Percentiles rank a stretch among this genome's conserved stretches.
These are phyloP conservation scores for Parambassis ranga DNA, from an alignment of 2,797 vertebrate species.

Conservation along the genomic window DNA sequence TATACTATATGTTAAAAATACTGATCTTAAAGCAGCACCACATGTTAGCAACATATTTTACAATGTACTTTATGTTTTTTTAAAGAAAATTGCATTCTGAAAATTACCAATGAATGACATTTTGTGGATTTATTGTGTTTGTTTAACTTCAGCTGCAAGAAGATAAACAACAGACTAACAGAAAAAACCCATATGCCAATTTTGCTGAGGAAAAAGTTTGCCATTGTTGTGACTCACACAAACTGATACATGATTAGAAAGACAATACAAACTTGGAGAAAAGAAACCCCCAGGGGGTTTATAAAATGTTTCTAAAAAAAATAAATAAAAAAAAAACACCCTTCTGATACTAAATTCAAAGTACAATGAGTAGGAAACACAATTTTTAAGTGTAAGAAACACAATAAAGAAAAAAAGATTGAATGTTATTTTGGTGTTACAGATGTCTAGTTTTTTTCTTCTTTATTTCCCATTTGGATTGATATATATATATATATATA, in stretches of 20 bases:
- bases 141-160: background rate
- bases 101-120: background rate
- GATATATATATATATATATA: constrained; percentile 26
- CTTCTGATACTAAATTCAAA: background rate
- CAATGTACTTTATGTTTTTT: background rate
- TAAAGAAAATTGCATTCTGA: background rate
- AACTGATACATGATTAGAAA: background rate
- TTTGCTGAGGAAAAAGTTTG: background rate
- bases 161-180: background rate
- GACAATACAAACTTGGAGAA: background rate
- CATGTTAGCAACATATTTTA: background rate
- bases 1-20: no score
- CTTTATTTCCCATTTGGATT: constrained; percentile 36
- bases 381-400: constrained; percentile 1
- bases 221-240: background rate
- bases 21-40: no score
- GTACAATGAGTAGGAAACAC: constrained; percentile 6
- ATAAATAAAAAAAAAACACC: background rate
- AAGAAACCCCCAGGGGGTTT: constrained; percentile 8
- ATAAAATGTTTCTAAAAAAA: background rate
- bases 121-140: background rate
- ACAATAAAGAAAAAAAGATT: constrained; percentile 7
- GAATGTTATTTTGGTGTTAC: constrained; percentile 16
- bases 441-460: background rate
- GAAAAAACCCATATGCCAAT: background rate